Conservation (phyloP, 2,113 vertebrate species). For the Alligator sinensis region DNA sequence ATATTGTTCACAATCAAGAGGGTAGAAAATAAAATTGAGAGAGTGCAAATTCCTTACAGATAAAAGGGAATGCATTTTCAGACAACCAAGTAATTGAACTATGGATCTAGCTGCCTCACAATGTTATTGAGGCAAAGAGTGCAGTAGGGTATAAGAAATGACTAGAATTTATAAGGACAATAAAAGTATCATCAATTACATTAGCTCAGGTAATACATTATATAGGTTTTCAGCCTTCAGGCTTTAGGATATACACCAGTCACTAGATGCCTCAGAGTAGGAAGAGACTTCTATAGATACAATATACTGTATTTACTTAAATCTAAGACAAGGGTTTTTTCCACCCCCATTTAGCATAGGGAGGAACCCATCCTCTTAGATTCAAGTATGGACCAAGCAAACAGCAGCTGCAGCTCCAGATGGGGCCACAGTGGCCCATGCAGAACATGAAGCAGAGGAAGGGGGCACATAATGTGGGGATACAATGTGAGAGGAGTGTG, state of each 20-base stretch:
- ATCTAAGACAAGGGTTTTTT: no score
- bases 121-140: neutral
- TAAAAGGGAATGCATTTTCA: neutral
- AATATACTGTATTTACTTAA: neutral
- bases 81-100: neutral
- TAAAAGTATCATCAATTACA: neutral
- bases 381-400: no score
- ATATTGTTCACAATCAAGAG: neutral
- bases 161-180: neutral
- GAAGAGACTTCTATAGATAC: neutral
- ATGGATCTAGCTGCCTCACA: neutral
- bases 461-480: no score
- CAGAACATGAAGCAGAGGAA: no score
- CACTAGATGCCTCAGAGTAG: neutral
- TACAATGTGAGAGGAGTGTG: no score
- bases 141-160: neutral
- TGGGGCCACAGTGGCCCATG: no score
- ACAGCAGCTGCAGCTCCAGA: no score
- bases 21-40: neutral
- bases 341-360: no score
- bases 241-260: neutral
- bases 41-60: neutral
- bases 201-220: neutral
- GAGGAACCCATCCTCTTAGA: no score
- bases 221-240: neutral